Percentiles rank a stretch among this genome's conserved stretches.
phyloP scores from a whole-genome alignment of 1,140 invertebrate genomes.

The Zaprionus lachaisei region DNA sequence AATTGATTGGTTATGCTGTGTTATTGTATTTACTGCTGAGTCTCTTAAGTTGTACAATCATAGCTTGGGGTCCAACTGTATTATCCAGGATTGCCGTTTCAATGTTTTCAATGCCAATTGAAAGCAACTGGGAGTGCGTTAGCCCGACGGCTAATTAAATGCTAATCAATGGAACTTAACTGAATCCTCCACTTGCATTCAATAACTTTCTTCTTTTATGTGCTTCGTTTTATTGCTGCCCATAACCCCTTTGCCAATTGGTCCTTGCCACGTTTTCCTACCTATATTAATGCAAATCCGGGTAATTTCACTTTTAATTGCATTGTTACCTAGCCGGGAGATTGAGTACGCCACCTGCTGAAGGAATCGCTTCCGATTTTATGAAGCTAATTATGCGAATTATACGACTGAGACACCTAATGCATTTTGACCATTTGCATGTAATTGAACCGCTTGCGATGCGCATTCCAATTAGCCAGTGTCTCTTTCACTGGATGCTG shows the following conservation, averaged over 20 bases:
- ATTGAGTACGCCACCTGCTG: conserved; percentile 12
- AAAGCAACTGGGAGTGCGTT: not conserved
- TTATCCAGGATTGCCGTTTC: not conserved
- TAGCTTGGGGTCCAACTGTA: not conserved
- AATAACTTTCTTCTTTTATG: not conserved
- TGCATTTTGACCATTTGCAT: conserved; percentile 53
- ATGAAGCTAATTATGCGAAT: conserved; percentile 33
- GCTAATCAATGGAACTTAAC: not conserved
- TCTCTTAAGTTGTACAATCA: not conserved
- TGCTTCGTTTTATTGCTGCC: not conserved
- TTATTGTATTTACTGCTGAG: not conserved
- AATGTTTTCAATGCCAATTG: not conserved
- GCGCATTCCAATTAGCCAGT: conserved; percentile 66
- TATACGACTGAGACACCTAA: conserved; percentile 39
- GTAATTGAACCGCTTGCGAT: conserved; percentile 34
- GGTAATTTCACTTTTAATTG: conserved; percentile 67
- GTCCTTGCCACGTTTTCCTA: not conserved
- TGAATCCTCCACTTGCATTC: not conserved
- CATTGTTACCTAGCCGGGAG: conserved; percentile 41
- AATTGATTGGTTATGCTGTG: not conserved
- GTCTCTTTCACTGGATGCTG: conserved; percentile 25
- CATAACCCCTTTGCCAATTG: not conserved
- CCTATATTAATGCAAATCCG: conserved; percentile 52
- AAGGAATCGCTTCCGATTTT: conserved; percentile 16
- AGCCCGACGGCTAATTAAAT: not conserved